Base-by-base conservation (phyloP, 1,140 invertebrate genomes). In the Brachionus calyciflorus region DNA sequence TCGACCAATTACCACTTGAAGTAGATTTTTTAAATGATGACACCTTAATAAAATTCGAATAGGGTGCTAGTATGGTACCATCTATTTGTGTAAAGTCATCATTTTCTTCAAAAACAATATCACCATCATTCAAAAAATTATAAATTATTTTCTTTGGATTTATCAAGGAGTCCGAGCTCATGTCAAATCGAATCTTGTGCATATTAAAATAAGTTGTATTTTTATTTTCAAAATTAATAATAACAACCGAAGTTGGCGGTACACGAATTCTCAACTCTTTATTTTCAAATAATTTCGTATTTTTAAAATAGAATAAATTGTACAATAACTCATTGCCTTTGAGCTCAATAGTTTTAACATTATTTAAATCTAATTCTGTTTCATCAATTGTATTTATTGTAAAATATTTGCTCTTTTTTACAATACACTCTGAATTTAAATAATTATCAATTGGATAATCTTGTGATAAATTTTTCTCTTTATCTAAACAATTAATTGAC, bases 301-400 rank as follows among this genome's bases (percentile, higher is more conserved):
- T 33, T 65, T 65, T 44, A 33, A 65, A 65, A 24, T 65, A 65
- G 12, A 65, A 65, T 21, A 65, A 10, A 19, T 65, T 65, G 28
- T 65, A 65, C 1, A 65, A 2, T 9, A 65, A 44, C 28, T 65
- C 60, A 17, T 44, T 33, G 1, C 60, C 60, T 26, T 44, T 37
- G n/a, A 65, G 60, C n/a, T 65, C n/a, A 10, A 65, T 65, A 10
- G 21, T 3, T n/a, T 14, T 10, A n/a, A 21, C 1, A 2, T 24
- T 10, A 17, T 40, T n/a, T 65, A 26, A 37, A 17, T 3, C 26
- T 3, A 33, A 37, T 7, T 53, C 19, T 7, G 14, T 53, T 53
- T 51, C 17, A 26, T 51, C 49, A 12, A 65, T 65, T 30, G 26
- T 40, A 21, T 65, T 2, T 1, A 30, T 40, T 1, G 40, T 3